Base-by-base conservation (phyloP, 2,113 vertebrate genomes). In the Phainopepla nitens region DNA sequence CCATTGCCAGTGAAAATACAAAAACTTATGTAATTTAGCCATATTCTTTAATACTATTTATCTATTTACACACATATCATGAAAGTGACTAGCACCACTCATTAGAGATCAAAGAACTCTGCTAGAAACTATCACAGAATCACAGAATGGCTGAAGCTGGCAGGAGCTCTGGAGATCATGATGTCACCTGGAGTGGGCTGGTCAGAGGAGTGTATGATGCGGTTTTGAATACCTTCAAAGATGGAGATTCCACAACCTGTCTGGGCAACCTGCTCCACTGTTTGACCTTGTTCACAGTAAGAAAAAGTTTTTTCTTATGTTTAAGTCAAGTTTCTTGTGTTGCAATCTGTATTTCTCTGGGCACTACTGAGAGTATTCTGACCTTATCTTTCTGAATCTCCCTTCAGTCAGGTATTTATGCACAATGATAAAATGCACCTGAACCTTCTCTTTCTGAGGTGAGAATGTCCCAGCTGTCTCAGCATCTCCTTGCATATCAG, bases 1-100 rank as follows among this genome's bases (percentile, higher is more conserved):
- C 0, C 6, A 25, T 27, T 78, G 42, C 42, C 9, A 62, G 54
- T 53, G 2, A 81, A 84, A 65, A 65, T 49, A 68, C 4, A 76
- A 70, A 58, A 61, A 15, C 12, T 3, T 10, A 1, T n/a, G 8
- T 29, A 71, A 54, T 1, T 51, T 49, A 42, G 1, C 3, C 4
- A 49, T 39, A 10, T 57, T 85, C 23, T 62, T 76, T 69, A 61
- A 60, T 22, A 6, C 13, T 39, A 28, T 18, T 13, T 36, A 44
- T 42, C 13, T 21, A 3, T 42, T 41, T 44, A 29, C 16, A 19
- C 3, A 41, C 4, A 10, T 41, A 56, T 20, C 2, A 0, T 31
- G 65, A 58, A 60, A 60, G n/a, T 44, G 6, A 21, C 29, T 78
- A 45, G 20, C 28, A 58, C 4, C 4, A 20, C 17, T 23, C 1